Evolutionary conservation across 2,797 vertebrate genomes (phyloP), one percentile per base, ranked within the genome.

Genomic region (Pogonophryne albipinna): DNA sequence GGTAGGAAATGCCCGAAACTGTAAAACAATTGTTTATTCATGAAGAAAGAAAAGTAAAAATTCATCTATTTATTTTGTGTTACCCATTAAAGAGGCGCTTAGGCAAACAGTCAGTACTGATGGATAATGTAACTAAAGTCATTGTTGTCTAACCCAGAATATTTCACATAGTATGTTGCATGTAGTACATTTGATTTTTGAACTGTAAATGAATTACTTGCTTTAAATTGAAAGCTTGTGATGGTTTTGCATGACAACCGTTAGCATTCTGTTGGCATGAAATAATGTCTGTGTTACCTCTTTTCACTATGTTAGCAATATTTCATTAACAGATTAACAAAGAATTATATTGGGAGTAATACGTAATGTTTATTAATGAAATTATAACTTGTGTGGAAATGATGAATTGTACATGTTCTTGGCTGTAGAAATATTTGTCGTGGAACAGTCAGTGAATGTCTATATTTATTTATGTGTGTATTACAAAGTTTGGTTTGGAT

Each of bases 381-480:
- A 95, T 93, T 93, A 94, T 95, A 94, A 93, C 90, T 85, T 87
- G 93, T 92, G 87, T 92, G 87, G 84, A 94, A 84, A 92, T 91
- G 90, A 93, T 92, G 91, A 95, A 92, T 80, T 92, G 87, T 93
- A 94, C 91, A 92, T 94, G 90, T 95, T 94, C 94, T 95, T 92
- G 92, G 92, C 95, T 96, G 94, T 96, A 94, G 95, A 96, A 95
- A 95, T 95, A 93, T 93, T 89, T 92, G 94, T 95, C 82, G 91
- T 93, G 89, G 87, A 92, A 87, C 94, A 94, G 89, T 96, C 95
- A 94, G 89, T 96, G 93, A 94, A 95, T 96, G 91, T 95, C 94
- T 93, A 92, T 99, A 98, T 98, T 98, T 99, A 98, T 98, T 97
- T 97, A 96, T 96, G 92, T 96, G 95, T 95, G 95, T 96, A 95